Conservation (phyloP, 2,113 vertebrate species). For the Coptodon bakossiorum region DNA sequence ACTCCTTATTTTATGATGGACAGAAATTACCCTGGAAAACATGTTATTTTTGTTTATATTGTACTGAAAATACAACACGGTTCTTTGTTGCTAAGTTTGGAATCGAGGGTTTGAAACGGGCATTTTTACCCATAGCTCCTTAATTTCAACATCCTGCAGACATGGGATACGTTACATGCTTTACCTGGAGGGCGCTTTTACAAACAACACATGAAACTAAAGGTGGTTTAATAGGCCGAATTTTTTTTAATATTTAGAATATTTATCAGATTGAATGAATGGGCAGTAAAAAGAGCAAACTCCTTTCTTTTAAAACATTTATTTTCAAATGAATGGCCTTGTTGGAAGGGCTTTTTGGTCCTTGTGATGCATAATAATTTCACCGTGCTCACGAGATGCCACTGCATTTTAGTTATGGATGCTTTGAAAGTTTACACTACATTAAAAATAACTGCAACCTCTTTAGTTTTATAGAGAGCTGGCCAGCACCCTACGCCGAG, state of each 20-base stretch:
- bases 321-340: background rate
- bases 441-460: background rate
- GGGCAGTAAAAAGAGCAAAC: background rate
- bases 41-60: background rate
- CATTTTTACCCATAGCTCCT: background rate
- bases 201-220: background rate
- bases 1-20: background rate
- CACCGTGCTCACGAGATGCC: background rate
- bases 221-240: background rate
- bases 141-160: background rate
- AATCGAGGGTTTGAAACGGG: fast-evolving
- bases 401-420: background rate
- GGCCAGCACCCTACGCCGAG: background rate
- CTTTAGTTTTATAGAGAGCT: background rate
- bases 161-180: background rate
- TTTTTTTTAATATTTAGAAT: background rate
- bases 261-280: background rate
- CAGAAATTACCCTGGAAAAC: background rate
- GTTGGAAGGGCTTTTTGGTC: background rate
- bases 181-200: background rate
- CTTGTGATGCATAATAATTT: background rate
- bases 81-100: background rate
- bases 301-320: background rate
- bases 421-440: background rate
- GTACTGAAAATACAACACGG: background rate